Evolutionary conservation across 2,113 vertebrate genomes (phyloP).

Genomic region (Melanotaenia duboulayi): DNA sequence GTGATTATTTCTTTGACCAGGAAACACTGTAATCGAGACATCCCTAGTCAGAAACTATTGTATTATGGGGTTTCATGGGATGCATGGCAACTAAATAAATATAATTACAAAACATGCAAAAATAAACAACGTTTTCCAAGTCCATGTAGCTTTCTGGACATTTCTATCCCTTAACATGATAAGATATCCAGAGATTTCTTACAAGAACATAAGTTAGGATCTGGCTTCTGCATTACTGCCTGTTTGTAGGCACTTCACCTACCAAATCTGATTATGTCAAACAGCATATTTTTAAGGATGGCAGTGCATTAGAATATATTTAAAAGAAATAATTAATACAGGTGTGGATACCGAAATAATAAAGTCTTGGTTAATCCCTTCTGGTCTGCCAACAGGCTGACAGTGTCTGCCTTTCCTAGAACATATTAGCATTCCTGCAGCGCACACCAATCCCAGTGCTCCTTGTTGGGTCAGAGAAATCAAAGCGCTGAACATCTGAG

Average conservation of each 20-base stretch:
- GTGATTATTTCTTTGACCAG: no score
- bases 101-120: no score
- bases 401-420: slow-evolving; percentile 57
- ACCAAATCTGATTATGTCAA: slow-evolving; percentile 47
- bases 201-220: slow-evolving; percentile 43
- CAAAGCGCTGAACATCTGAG: slow-evolving; percentile 82
- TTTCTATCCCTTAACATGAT: slow-evolving; percentile 18
- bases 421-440: slow-evolving; percentile 77
- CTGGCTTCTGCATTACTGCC: slow-evolving; percentile 25
- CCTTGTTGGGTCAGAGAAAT: slow-evolving; percentile 83
- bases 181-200: slow-evolving; percentile 42
- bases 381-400: slow-evolving; percentile 56
- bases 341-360: slow-evolving; percentile 55
- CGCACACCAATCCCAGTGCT: slow-evolving; percentile 62
- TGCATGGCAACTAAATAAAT: no score
- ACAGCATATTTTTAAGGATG: slow-evolving; percentile 31
- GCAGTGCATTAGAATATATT: slow-evolving; percentile 49
- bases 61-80: no score
- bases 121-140: slow-evolving; percentile 11
- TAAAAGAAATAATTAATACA: slow-evolving; percentile 55
- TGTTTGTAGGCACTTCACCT: slow-evolving; percentile 28
- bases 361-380: slow-evolving; percentile 66
- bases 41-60: no score
- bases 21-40: no score
- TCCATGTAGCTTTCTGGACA: slow-evolving; percentile 15